These are phyloP conservation scores for Acleris emargana DNA, from an alignment of 2,888 invertebrate species.

Conservation along the genomic window DNA sequence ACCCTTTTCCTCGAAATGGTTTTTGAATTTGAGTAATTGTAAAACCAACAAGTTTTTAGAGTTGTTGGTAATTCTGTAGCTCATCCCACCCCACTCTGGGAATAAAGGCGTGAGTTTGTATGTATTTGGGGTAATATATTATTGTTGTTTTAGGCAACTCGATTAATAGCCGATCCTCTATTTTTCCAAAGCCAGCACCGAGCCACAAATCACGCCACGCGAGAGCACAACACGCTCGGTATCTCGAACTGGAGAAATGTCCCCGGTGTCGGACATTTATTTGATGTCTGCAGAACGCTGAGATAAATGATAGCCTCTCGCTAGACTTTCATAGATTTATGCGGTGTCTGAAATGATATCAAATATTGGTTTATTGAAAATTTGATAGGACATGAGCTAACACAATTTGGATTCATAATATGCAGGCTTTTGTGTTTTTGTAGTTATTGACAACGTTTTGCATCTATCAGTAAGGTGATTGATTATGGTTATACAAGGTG, in stretches of 20 bases:
- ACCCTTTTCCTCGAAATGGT: too few species aligned
- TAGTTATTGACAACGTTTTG: too few species aligned
- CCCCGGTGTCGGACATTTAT: constrained; percentile 57
- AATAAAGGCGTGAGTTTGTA: too few species aligned
- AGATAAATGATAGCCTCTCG: constrained; percentile 51
- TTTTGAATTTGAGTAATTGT: too few species aligned
- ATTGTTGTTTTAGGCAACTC: neutral
- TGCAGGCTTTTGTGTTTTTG: too few species aligned
- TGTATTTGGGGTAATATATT: neutral
- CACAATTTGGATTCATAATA: too few species aligned
- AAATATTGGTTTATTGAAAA: constrained; percentile 10
- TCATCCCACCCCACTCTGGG: too few species aligned
- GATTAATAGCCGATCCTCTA: constrained; percentile 15
- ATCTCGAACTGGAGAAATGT: constrained; percentile 57
- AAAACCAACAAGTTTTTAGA: too few species aligned
- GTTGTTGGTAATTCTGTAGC: too few species aligned
- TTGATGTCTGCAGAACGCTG: constrained; percentile 58
- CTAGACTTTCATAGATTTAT: constrained; percentile 41
- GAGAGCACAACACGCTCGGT: constrained; percentile 36
- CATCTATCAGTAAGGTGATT: too few species aligned
- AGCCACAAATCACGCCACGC: constrained; percentile 44
- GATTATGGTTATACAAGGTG: too few species aligned
- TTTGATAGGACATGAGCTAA: neutral
- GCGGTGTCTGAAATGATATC: constrained; percentile 23
- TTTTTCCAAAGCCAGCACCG: constrained; percentile 30